phyloP scores from a whole-genome alignment of 2,888 invertebrate species.

The Oasisia sp. region DNA sequence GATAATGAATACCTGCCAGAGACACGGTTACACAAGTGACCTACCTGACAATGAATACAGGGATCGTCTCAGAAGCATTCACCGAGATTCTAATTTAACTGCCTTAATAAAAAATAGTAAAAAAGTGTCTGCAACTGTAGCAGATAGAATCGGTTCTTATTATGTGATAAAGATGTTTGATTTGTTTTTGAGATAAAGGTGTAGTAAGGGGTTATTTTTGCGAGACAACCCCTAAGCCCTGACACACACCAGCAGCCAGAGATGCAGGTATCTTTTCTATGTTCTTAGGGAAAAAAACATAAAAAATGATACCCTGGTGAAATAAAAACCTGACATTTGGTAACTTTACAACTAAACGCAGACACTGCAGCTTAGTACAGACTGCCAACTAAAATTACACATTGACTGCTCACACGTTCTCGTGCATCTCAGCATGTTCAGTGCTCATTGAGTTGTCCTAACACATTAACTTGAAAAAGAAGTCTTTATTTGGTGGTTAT shows the following conservation, averaged over 20 bases:
- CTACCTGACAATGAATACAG: background rate
- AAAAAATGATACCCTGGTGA: background rate
- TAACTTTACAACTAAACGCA: background rate
- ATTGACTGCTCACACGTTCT: background rate
- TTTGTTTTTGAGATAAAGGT: background rate
- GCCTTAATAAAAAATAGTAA: background rate
- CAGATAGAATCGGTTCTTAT: background rate
- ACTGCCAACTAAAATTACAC: background rate
- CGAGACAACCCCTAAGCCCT: background rate
- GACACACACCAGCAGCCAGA: background rate
- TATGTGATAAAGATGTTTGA: background rate
- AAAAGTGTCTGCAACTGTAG: background rate
- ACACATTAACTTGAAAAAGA: background rate
- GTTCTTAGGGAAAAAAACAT: background rate
- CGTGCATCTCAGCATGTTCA: too few relatives aligned
- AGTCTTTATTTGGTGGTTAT: background rate
- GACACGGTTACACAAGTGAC: background rate
- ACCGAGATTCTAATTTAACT: background rate
- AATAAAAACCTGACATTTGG: background rate
- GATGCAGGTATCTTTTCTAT: background rate
- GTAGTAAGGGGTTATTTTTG: background rate
- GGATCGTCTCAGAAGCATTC: background rate
- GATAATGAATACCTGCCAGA: background rate
- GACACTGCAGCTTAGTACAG: background rate
- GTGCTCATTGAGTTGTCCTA: background rate